phyloP scores from a whole-genome alignment of 2,888 invertebrate species.

The Chouioia cunea region DNA sequence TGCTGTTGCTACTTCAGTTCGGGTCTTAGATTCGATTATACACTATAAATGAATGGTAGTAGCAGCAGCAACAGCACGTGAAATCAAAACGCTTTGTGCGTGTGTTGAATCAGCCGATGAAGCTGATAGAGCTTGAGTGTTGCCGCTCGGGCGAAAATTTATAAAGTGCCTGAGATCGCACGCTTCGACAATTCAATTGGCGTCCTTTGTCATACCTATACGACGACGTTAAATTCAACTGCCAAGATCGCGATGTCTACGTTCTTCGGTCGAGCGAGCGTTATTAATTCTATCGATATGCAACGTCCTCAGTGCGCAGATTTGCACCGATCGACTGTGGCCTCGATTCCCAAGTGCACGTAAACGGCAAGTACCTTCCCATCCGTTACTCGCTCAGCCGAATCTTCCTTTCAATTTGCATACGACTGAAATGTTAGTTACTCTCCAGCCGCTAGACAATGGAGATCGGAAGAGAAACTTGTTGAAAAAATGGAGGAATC shows the following conservation, averaged over 20 bases:
- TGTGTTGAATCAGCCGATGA: conserved; percentile 21
- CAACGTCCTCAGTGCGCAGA: conserved; percentile 12
- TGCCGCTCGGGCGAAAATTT: too few species aligned
- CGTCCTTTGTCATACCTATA: conserved; percentile 51
- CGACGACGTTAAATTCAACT: conserved; percentile 58
- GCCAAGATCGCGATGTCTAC: conserved; percentile 38
- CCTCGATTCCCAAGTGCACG: not conserved
- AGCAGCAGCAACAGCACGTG: not conserved
- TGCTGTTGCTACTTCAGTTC: not conserved
- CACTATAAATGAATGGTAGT: too few species aligned
- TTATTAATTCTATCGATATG: conserved; percentile 56
- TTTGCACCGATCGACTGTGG: conserved; percentile 10
- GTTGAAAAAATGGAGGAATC: too few species aligned
- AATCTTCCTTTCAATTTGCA: conserved; percentile 15
- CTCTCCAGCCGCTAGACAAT: too few species aligned
- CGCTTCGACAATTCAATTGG: not conserved
- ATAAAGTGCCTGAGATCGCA: too few species aligned
- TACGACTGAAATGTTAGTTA: too few species aligned
- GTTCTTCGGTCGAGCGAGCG: too few species aligned
- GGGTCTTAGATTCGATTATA: conserved; percentile 7
- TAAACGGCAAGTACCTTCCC: conserved; percentile 6
- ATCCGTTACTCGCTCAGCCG: conserved; percentile 13
- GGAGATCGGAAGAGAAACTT: too few species aligned
- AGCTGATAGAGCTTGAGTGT: not conserved
- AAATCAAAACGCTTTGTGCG: conserved; percentile 23